phyloP scores from a whole-genome alignment of 2,797 vertebrate genomes.

The Percopsis omiscomaycus region DNA sequence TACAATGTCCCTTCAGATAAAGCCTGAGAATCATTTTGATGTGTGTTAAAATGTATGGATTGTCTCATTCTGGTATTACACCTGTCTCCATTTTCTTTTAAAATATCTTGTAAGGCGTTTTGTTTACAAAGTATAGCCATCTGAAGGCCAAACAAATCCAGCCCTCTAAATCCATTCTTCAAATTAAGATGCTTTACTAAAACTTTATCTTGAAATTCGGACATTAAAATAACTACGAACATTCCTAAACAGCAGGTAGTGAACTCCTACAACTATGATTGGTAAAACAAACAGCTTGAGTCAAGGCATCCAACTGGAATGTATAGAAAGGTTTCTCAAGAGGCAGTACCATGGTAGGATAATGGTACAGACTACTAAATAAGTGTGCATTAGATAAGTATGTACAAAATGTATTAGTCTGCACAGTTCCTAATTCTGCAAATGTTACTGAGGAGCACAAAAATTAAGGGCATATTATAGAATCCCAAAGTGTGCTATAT shows the following conservation, averaged over 20 bases:
- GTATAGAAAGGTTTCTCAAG: constrained; percentile 71
- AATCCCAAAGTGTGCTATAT: constrained; percentile 12
- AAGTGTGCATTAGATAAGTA: constrained; percentile 55
- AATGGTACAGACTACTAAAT: constrained; percentile 50
- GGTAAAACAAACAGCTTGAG: constrained; percentile 45
- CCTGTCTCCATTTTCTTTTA: constrained; percentile 54
- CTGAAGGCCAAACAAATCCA: constrained; percentile 39
- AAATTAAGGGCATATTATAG: constrained; percentile 27
- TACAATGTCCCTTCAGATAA: constrained; percentile 66
- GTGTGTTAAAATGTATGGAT: constrained; percentile 71
- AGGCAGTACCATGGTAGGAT: constrained; percentile 66
- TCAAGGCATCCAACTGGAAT: constrained; percentile 81
- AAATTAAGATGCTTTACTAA: constrained; percentile 14
- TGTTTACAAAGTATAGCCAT: constrained; percentile 51
- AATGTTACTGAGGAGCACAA: constrained; percentile 34
- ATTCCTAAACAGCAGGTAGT: constrained; percentile 27
- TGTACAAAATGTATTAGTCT: constrained; percentile 57
- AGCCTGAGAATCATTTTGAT: constrained; percentile 72
- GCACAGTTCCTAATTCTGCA: neutral
- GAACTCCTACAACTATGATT: constrained; percentile 32
- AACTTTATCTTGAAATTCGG: constrained; percentile 27
- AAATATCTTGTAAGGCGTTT: constrained; percentile 68
- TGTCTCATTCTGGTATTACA: constrained; percentile 71
- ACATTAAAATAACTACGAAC: constrained; percentile 28
- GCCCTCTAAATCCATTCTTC: constrained; percentile 37